Conservation (phyloP, 2,888 invertebrate species). For the Argyresthia albistria region DNA sequence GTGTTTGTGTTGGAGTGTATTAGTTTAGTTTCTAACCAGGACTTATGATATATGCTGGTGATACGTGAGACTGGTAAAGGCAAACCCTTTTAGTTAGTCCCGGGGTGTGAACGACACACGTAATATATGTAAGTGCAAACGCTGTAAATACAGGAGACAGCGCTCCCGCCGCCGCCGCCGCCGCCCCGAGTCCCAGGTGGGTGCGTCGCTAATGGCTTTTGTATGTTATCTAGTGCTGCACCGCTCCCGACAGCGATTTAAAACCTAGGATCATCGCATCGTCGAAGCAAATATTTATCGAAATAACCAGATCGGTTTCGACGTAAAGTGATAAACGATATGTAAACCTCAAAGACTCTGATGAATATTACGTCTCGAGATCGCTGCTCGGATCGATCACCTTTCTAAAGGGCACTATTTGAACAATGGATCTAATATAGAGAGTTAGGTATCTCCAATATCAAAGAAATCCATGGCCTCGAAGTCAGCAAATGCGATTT, state of each 20-base stretch:
- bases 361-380: neutral
- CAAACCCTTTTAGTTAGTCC: conserved; percentile 4
- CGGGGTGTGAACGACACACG: conserved; percentile 14
- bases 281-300: no score
- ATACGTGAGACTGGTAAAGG: no score
- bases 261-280: conserved; percentile 1
- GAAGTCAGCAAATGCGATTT: conserved; percentile 55
- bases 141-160: conserved; percentile 7
- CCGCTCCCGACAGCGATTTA: conserved; percentile 6
- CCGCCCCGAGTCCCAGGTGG: conserved; percentile 39
- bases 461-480: conserved; percentile 41
- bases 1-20: no score
- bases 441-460: conserved; percentile 15
- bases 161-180: conserved; percentile 13
- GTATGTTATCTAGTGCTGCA: conserved; percentile 27
- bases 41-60: no score
- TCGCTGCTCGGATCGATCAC: neutral
- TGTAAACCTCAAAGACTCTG: neutral
- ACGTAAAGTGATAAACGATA: neutral
- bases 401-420: conserved; percentile 8
- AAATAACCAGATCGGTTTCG: neutral
- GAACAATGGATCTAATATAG: conserved; percentile 11
- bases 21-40: no score
- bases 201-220: conserved; percentile 49
- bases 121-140: conserved; percentile 12